Base-by-base conservation (phyloP, 2,888 invertebrate species). In the Cyclophora albipunctata region DNA sequence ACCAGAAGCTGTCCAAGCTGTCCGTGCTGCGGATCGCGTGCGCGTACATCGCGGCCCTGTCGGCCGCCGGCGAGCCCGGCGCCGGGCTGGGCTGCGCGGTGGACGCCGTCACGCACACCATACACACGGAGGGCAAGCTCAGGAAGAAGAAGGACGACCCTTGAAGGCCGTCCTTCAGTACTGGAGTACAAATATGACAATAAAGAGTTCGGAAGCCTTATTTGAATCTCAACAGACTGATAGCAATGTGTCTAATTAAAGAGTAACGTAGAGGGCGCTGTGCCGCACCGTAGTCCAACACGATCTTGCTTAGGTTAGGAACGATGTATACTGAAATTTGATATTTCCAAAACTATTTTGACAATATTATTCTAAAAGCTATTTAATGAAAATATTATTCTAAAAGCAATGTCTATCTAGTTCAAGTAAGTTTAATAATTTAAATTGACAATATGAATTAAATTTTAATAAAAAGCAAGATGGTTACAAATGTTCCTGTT, bases 1-100 rank as follows among this genome's bases (percentile, higher is more conserved):
- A 96, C 73, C 97, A 97, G 81, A 97, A 98, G 81, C 91, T 98
- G 34, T 97, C 97, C 1, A 98, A 98, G 73, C 82, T 98, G 48
- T 97, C 97, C 1, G 97, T 98, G 7, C 80, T 98, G 55, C 91
- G 97, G 82, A 96, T 98, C 75, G 97, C 98, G 2, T 96, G 97
- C 78, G 95, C 96, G 54, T 98, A 98, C 84, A 98, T 98, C 57
- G 90, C 96, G 72, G 95, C 97, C 0, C 82, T 98, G 56, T 94
- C 95, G 46, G 93, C 95, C 3, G 94, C 93, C 4, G 81, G 91
- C 59, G 93, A 94, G 66, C 91, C 90, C 0, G 93, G 91, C 34
- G 91, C 92, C 3, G 90, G 93, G 45, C 87, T 96, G 41, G 89
- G 93, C 2, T 91, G 93, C 7, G 96, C 96, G 76, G 94, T 97